Conservation (phyloP, 1,140 invertebrate species). For the Apis florea region DNA sequence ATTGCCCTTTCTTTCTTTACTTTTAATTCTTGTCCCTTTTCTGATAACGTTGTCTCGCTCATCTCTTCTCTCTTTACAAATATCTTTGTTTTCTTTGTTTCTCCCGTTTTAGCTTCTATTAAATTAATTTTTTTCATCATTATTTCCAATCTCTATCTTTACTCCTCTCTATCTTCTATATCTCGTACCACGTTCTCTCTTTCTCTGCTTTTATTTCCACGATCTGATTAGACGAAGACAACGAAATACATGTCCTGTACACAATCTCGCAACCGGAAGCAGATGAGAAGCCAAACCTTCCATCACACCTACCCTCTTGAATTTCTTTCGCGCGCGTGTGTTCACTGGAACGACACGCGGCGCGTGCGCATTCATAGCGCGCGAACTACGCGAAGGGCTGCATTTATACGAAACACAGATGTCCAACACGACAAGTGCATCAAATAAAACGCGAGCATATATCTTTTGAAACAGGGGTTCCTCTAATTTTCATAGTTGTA, state of each 20-base stretch:
- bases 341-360: neutral
- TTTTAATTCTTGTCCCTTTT: constrained; percentile 21
- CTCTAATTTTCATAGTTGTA: neutral
- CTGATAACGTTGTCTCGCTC: constrained; percentile 7
- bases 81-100: constrained; percentile 7
- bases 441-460: neutral
- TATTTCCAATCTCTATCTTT: neutral
- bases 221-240: neutral
- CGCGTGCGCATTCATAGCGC: constrained; percentile 1
- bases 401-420: neutral
- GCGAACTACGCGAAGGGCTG: neutral
- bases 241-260: too few relatives aligned
- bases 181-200: too few relatives aligned
- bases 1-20: neutral
- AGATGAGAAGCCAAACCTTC: neutral
- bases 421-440: neutral
- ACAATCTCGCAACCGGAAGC: neutral
- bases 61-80: neutral
- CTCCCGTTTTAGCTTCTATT: too few relatives aligned
- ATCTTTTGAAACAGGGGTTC: neutral
- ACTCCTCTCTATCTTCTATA: neutral
- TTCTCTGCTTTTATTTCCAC: neutral
- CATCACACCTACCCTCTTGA: constrained; percentile 10
- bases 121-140: neutral
- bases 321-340: constrained; percentile 4